Evolutionary conservation across 2,797 vertebrate species (phyloP).

Genomic region (Masticophis lateralis): DNA sequence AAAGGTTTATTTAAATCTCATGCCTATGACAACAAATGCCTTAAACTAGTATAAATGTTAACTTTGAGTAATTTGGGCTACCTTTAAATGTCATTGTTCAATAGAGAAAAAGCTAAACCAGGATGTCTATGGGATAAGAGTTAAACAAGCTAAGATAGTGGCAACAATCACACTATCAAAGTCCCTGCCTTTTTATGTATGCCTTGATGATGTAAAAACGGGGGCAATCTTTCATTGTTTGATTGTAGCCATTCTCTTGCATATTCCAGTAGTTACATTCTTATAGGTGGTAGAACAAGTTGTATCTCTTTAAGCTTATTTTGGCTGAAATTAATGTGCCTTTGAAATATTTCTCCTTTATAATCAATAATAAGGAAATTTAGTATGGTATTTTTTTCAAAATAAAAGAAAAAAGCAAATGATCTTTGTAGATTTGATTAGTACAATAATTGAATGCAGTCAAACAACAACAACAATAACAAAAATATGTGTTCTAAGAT

Average conservation of each 20-base stretch:
- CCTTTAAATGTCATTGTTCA: background rate
- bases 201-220: background rate
- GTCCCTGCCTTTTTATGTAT: background rate
- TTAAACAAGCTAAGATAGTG: background rate
- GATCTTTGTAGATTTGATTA: conserved; percentile 30
- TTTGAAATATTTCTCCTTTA: background rate
- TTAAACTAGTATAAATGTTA: background rate
- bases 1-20: background rate
- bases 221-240: background rate
- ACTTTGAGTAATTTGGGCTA: background rate
- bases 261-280: background rate
- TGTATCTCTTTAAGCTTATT: background rate
- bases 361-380: fast-evolving
- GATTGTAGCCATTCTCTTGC: background rate
- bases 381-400: conserved; percentile 6
- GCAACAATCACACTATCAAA: background rate
- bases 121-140: background rate
- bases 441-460: background rate
- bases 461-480: background rate
- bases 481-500: conserved; percentile 30
- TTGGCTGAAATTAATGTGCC: background rate
- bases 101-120: background rate
- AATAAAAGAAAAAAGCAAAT: background rate
- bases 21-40: background rate
- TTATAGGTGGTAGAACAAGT: background rate